A percentile compares a stretch with the other conserved stretches of the same genome.
Evolutionary conservation across 2,888 invertebrate genomes (phyloP).

Genomic region (Epiblema foenella): DNA sequence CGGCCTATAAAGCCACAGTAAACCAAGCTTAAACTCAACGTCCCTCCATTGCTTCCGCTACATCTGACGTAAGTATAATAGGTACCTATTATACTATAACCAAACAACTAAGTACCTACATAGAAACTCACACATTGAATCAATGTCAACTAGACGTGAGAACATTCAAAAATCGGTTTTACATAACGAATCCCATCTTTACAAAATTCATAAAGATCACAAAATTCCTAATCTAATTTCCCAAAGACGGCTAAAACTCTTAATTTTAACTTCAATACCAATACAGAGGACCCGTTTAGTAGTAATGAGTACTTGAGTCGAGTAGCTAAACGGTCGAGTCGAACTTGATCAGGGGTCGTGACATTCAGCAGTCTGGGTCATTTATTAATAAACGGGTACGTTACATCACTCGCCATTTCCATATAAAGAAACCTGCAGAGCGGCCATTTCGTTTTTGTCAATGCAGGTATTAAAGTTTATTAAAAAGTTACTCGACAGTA

Average conservation of each 20-base stretch:
- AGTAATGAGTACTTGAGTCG: slow-evolving; percentile 17
- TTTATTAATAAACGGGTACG: slow-evolving; percentile 46
- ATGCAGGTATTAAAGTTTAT: slow-evolving; percentile 1
- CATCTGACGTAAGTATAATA: too few relatives aligned
- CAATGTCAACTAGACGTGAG: too few relatives aligned
- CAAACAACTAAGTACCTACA: too few relatives aligned
- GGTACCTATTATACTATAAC: too few relatives aligned
- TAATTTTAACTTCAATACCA: neutral
- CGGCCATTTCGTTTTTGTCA: slow-evolving; percentile 8
- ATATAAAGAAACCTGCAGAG: slow-evolving; percentile 46
- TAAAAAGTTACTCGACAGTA: neutral
- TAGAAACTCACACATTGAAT: too few relatives aligned
- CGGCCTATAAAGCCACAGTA: too few relatives aligned
- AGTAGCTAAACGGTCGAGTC: slow-evolving; percentile 10
- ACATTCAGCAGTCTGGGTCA: slow-evolving; percentile 32
- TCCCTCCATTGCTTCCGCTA: too few relatives aligned
- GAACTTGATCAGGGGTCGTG: slow-evolving; percentile 42
- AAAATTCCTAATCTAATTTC: slow-evolving; percentile 1
- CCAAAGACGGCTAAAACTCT: neutral
- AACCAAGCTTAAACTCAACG: too few relatives aligned
- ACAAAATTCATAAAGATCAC: neutral
- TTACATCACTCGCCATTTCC: slow-evolving; percentile 53
- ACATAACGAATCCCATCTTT: neutral
- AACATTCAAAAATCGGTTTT: too few relatives aligned
- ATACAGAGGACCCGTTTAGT: slow-evolving; percentile 3